Evolutionary conservation across 2,113 vertebrate genomes (phyloP), one percentile per base, ranked within the genome.

Genomic region (Steatornis caripensis): DNA sequence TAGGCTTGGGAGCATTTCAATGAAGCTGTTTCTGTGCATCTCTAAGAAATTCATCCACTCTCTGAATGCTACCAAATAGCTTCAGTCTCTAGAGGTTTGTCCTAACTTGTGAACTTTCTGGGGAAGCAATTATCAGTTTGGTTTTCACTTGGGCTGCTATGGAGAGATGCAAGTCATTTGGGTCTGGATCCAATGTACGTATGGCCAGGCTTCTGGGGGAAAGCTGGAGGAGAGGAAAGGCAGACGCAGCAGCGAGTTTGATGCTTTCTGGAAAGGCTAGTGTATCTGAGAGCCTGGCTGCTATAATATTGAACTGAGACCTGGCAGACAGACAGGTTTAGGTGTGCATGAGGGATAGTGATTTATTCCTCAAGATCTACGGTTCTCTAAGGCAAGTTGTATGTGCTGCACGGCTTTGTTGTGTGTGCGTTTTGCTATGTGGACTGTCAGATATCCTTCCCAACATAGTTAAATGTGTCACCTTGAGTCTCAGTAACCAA

Each of bases 401-500:
- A 5, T 21, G 30, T 66, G 24, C 43, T 80, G 20, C 6, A 20
- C 39, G 36, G 32, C 48, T 92, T 68, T 46, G 18, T n/a, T 9
- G 23, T 24, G 39, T 0, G 0, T 2, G 0, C 5, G 1, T 45
- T 81, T 87, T 75, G n/a, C 6, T 48, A 8, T 24, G 18, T 12
- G 7, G 23, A 7, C 11, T 87, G 41, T 24, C 4, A 37, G 43
- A 12, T 72, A 41, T 55, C 15, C 21, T 90, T 62, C 10, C 19
- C 6, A 46, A 5, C 9, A 5, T 0, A 57, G 21, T 26, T 78
- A 46, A 87, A 62, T 51, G 26, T 9, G 15, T 84, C 0, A 0
- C 12, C 10, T 36, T 21, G n/a, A 87, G 41, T 12, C 41, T 77
- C 34, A 26, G 13, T 58, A 65, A 41, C 5, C 9, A 5, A 12